Base-by-base conservation (phyloP, 2,113 vertebrate species). In the Bucco capensis region DNA sequence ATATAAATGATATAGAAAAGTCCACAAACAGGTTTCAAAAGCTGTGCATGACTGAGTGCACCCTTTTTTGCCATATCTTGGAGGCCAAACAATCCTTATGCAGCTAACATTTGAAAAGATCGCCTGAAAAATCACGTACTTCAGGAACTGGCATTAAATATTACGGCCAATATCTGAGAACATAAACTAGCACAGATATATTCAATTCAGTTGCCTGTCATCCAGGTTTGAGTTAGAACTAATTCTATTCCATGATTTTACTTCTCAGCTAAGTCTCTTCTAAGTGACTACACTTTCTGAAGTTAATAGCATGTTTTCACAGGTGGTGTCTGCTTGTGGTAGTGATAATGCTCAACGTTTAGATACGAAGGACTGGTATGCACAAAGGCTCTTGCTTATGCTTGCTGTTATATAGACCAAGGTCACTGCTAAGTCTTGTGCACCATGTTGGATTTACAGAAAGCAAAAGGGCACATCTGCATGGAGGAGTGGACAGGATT, bases 31-130 rank as follows among this genome's bases (percentile, higher is more conserved):
- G 31, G 37, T 58, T 62, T 73, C 56, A 71, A 38, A 5, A 47
- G 14, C n/a, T 14, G 23, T 67, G 25, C 12, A 23, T 86, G 46
- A 56, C 35, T 50, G 25, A 74, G 18, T 37, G 12, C 25, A 54
- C 4, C 25, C 10, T 9, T n/a, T 85, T 85, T 35, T 61, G 38
- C 21, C 0, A 0, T 30, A 30, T 33, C 18, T 76, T 46, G 9
- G 12, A 69, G 42, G 22, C 17, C 58, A 58, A 89, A 58, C 8
- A n/a, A 12, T 51, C 51, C 16, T 85, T 61, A 31, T 6, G 5
- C 28, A 76, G 22, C 7, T 44, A 35, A 16, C 0, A 0, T 78
- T 75, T 31, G 19, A 12, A 93, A 83, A 80, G 51, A 19, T 42
- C 38, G 30, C 28, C 47, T 70, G 40, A 54, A 58, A 83, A 62